Conservation (phyloP, 1,140 invertebrate genomes). For the Sycophila sp. region DNA sequence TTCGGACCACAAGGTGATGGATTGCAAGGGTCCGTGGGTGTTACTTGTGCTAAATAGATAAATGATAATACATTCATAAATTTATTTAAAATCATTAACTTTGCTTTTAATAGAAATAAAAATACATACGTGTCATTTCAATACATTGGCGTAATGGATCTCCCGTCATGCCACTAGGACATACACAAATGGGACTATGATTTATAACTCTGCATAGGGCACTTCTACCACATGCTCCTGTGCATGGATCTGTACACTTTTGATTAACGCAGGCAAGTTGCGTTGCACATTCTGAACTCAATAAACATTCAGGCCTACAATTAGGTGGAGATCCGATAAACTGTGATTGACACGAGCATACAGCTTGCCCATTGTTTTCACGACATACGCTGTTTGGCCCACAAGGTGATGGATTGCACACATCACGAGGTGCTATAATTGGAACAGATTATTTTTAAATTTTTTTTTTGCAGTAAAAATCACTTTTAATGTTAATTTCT, state of each 20-base stretch:
- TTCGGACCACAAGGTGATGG: constrained; percentile 70
- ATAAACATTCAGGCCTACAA: constrained; percentile 75
- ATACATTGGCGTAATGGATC: constrained; percentile 69
- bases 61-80: constrained; percentile 26
- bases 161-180: constrained; percentile 62
- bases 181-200: constrained; percentile 68
- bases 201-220: constrained; percentile 67
- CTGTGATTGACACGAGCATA: constrained; percentile 71
- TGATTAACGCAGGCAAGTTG: constrained; percentile 63
- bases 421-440: constrained; percentile 55
- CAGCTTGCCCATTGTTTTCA: constrained; percentile 69
- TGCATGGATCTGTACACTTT: constrained; percentile 69
- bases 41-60: constrained; percentile 19
- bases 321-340: constrained; percentile 75
- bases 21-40: constrained; percentile 58
- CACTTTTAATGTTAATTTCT: constrained; percentile 9
- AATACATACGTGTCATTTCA: constrained; percentile 62
- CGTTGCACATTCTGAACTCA: constrained; percentile 68
- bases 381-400: constrained; percentile 74
- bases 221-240: constrained; percentile 67
- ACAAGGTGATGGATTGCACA: constrained; percentile 77
- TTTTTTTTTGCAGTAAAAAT: background rate
- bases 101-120: background rate
- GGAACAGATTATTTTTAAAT: background rate
- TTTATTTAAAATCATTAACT: background rate